Evolutionary conservation across 2,797 vertebrate species (phyloP), one percentile per base, ranked within the genome.

Genomic region (Arrhamphus sclerolepis): DNA sequence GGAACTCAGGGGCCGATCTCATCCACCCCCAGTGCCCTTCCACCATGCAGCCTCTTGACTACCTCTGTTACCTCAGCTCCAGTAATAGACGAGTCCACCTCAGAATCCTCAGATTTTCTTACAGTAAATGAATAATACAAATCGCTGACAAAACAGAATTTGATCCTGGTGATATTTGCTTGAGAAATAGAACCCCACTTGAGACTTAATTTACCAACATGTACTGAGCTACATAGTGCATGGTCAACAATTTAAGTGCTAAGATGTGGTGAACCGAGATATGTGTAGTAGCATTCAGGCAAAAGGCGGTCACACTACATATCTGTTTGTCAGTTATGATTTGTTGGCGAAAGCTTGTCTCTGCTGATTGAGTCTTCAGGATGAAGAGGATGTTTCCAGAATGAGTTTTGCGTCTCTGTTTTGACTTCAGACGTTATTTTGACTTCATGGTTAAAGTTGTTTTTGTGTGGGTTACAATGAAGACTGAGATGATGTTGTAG

Each of bases 391-490:
- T 49, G 54, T 43, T 20, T 44, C 31, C 48, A 40, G 5, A 38
- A 29, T 24, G 40, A 53, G 20, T 31, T 56, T 0, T 43, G 28
- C n/a, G 20, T 13, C 19, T 62, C 31, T 77, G 61, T 81, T 79
- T 75, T 72, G 73, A 66, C 62, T 79, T 43, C 42, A 50, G 34
- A 56, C 43, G 0, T 44, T 77, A 40, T 77, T 62, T 44, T 70
- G 52, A 54, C 66, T 69, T 54, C 5, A 16, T 49, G 70, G 60
- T 40, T 4, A 20, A 26, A 43, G 43, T 44, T 47, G 44, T 46
- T 8, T 46, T 16, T 0, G 46, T 18, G 62, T 71, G 41, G 21
- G 58, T 77, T 55, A 55, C 42, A 24, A 31, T 60, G 34, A 61
- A 62, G 59, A 18, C 40, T 38, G 21, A 64, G 14, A 66, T n/a